Base-by-base conservation (phyloP, 2,797 vertebrate genomes). In the Coregonus sp. region DNA sequence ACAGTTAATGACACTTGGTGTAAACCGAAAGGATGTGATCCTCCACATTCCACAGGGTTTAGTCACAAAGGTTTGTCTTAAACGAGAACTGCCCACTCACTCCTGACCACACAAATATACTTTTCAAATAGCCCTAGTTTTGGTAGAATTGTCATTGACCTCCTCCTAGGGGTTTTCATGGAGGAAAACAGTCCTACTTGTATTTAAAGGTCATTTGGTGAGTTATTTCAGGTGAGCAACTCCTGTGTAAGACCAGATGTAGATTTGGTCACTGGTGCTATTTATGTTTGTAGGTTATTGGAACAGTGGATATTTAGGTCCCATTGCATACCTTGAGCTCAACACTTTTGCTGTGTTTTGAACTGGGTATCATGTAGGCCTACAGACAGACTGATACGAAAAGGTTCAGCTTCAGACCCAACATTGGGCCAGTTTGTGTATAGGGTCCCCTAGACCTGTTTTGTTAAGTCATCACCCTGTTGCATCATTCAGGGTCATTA, bases 271-370 rank as follows among this genome's bases (percentile, higher is more conserved):
- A 59, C 54, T n/a, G 54, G 54, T 59, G 54, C 54, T n/a, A 59
- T n/a, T 20, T 20, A 59, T 59, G 54, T 59, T 59, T n/a, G 54
- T 20, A 59, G 54, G 54, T 20, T 59, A 59, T n/a, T 59, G 54
- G 16, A n/a, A 59, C 54, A 16, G 54, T 20, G 18, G 54, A 59
- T 59, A 59, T 59, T 20, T 59, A 20, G 18, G 18, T 59, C 12
- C 18, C n/a, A n/a, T 59, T 20, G 54, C 51, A 75, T 78, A 69
- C 37, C 73, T 51, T 25, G 15, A 61, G 50, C 79, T 81, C 37
- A 72, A 25, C 15, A 56, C 18, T 66, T 75, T 59, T 20, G 31
- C 33, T 56, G 20, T 75, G 50, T 29, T 75, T 51, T 70, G 29
- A 80, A 63, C 47, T 68, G 51, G 16, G 67, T 52, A 61, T 31